Base-by-base conservation (phyloP, 2,888 invertebrate genomes). In the Scaptomyza cyrtandrae region DNA sequence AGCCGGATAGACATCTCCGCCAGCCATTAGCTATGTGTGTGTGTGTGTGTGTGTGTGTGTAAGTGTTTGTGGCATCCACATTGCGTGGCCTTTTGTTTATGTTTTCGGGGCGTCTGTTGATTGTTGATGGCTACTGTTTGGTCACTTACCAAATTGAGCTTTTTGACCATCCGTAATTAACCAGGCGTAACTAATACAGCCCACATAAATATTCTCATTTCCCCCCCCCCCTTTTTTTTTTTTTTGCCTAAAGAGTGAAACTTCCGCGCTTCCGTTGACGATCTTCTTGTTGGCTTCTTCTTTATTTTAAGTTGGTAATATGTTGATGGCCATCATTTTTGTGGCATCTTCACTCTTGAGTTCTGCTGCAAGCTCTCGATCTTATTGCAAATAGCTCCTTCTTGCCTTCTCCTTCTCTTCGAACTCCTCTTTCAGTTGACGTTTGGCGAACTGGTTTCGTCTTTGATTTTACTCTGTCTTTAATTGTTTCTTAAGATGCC, bases 41-140 rank as follows among this genome's bases (percentile, higher is more conserved):
- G 1, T 24, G 19, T 24, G 13, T 24, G 13, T 44, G 33, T 45
- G 7, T 44, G 45, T 14, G 27, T 46, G 54, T 61, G 27, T 46
- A 6, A 14, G 27, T 48, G 6, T 35, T 48, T 39, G 31, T 39
- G 16, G 16, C 52, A 50, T 45, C 41, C 44, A 60, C 35, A 67
- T 85, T 86, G 82, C 80, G 73, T 83, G 83, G 80, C 35, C 82
- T 71, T 64, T 71, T 86, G 86, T 86, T 86, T 80, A 86, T 80
- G 86, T 78, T 73, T 65, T 52, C 35, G 41, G 64, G 64, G 43
- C 58, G 48, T 63, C 48, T 60, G 57, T 27, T 53, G 50, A 56
- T 64, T 50, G 49, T 50, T 67, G 56, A 62, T 68, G 75, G 79
- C 86, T 86, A 71, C 83, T 70, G 86, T 83, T 80, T 81, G 79